Evolutionary conservation across 2,113 vertebrate genomes (phyloP), one percentile per base, ranked within the genome.

Genomic region (Hucho hucho): DNA sequence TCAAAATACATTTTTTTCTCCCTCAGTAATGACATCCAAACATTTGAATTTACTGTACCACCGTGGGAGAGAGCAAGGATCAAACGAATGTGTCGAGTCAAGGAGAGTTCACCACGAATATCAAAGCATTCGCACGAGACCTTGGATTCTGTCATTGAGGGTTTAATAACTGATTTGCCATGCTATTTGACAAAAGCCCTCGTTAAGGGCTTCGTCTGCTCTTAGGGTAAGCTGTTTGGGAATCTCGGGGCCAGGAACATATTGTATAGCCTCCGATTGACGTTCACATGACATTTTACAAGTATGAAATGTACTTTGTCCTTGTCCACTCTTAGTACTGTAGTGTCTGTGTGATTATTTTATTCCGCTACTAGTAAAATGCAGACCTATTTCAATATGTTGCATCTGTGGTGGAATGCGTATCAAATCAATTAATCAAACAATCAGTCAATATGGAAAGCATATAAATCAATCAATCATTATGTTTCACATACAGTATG

Each of bases 141-240:
- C 18, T 70, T 69, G 24, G 47, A 43, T 56, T 61, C 12, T 65
- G 24, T 65, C 64, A 26, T 29, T 26, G 64, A 65, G 24, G n/a
- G 58, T 32, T 3, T 32, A 16, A 3, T 66, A 18, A 69, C 49
- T 70, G 67, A 69, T 69, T 63, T 25, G 29, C 61, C 37, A 63
- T 69, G 66, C 6, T 25, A 49, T 28, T 75, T 63, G n/a, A 78
- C 13, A 61, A 22, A 61, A 61, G 77, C 73, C 83, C 82, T 81
- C 85, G 49, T 28, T 67, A 32, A 28, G 29, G 16, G 16, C 18
- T 37, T 20, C 6, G 4, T 37, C 26, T 20, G 25, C 25, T 32
- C 28, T 29, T 1, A 20, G 64, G 64, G 64, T 29, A 25, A 65
- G 16, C 4, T 16, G 14, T 7, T 66, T 29, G 26, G 16, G 28